A percentile compares a stretch with the other conserved stretches of the same genome.
These are phyloP conservation scores for Hybos culiciformis DNA, from an alignment of 2,888 invertebrate genomes.

Conservation along the genomic window DNA sequence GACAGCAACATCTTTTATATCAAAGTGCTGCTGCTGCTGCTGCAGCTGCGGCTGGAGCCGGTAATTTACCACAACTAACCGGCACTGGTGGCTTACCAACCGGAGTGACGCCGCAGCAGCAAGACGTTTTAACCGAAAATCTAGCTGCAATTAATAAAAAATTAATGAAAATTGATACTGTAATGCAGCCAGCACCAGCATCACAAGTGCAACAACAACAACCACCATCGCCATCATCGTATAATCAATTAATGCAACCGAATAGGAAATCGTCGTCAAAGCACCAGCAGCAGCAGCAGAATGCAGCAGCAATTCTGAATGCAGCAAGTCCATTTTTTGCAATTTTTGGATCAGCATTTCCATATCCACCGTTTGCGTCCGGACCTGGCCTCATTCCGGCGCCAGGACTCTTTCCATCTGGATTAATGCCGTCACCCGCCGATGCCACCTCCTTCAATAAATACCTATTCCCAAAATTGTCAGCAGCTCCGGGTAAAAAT, in stretches of 20 bases:
- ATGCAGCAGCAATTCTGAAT: not conserved
- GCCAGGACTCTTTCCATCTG: conserved; percentile 39
- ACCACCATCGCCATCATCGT: conserved; percentile 3
- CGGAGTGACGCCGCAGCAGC: not conserved
- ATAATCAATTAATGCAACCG: conserved; percentile 8
- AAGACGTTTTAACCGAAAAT: conserved; percentile 16
- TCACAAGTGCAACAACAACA: conserved; percentile 6
- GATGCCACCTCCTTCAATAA: conserved; percentile 5
- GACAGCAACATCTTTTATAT: not conserved
- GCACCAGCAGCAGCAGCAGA: conserved; percentile 1
- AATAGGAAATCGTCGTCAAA: no score
- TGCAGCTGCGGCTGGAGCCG: conserved; percentile 6
- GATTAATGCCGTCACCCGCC: conserved; percentile 17
- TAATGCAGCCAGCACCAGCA: conserved; percentile 22
- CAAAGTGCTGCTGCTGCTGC: conserved; percentile 5
- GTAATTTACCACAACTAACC: no score
- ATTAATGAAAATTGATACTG: conserved; percentile 35
- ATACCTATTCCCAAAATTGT: no score
- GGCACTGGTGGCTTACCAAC: conserved; percentile 8
- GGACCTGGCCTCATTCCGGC: conserved; percentile 44
- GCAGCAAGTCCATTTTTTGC: conserved; percentile 4
- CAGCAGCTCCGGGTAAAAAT: no score
- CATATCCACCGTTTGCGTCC: conserved; percentile 37
- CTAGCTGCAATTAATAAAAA: conserved; percentile 28
- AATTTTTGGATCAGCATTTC: conserved; percentile 9